Conservation (phyloP, 2,113 vertebrate genomes). For the Scophthalmus maximus region DNA sequence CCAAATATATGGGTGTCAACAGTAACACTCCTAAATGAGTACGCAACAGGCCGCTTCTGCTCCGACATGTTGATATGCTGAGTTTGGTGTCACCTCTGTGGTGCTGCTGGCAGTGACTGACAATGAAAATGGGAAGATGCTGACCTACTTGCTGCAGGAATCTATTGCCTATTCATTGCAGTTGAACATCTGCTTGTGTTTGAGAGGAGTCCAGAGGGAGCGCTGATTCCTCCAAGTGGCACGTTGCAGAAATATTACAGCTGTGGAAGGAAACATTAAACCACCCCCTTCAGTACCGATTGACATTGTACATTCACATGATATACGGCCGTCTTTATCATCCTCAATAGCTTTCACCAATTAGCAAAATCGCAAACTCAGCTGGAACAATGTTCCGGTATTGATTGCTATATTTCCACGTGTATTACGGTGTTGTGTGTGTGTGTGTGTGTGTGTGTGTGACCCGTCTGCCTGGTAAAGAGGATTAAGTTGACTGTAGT, state of each 20-base stretch:
- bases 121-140: slow-evolving; percentile 24
- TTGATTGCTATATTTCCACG: slow-evolving; percentile 56
- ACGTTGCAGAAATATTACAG: slow-evolving; percentile 63
- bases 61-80: slow-evolving; percentile 7
- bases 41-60: neutral
- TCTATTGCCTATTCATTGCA: slow-evolving; percentile 60
- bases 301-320: slow-evolving; percentile 52
- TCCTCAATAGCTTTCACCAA: slow-evolving; percentile 63
- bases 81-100: slow-evolving; percentile 6
- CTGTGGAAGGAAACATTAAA: slow-evolving; percentile 60
- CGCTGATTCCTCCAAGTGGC: slow-evolving; percentile 55
- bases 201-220: slow-evolving; percentile 61
- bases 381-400: slow-evolving; percentile 63
- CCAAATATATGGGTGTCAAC: slow-evolving; percentile 12
- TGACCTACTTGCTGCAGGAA: slow-evolving; percentile 47
- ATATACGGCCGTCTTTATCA: slow-evolving; percentile 65
- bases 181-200: slow-evolving; percentile 74
- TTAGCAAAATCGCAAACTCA: slow-evolving; percentile 67
- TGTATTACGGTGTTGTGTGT: slow-evolving; percentile 27
- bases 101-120: slow-evolving; percentile 41
- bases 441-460: too few species aligned
- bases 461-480: slow-evolving; percentile 51
- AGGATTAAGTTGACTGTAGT: slow-evolving; percentile 70
- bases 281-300: slow-evolving; percentile 35
- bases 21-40: neutral